These are phyloP conservation scores for Baronia brevicornis DNA, from an alignment of 2,888 invertebrate genomes.

Conservation along the genomic window DNA sequence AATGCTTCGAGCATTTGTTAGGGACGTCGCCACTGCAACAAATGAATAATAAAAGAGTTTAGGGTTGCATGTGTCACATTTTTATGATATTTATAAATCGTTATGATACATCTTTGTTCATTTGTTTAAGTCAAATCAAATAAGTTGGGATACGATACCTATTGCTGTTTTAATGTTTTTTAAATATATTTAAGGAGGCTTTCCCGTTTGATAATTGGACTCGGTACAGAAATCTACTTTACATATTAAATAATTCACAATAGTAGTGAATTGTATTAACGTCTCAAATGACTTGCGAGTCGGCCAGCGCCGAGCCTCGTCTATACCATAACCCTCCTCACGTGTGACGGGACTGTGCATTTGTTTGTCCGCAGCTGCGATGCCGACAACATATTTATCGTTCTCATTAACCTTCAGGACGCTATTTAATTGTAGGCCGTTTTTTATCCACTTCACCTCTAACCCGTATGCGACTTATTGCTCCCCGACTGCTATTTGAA, in stretches of 20 bases:
- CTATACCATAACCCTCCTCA: constrained; percentile 51
- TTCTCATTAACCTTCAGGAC: constrained; percentile 76
- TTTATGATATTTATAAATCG: no score
- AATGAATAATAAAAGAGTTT: no score
- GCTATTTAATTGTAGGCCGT: constrained; percentile 76
- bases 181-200: constrained; percentile 46
- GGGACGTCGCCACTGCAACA: constrained; percentile 14
- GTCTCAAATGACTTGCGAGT: constrained; percentile 61
- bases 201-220: constrained; percentile 31
- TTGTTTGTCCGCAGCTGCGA: constrained; percentile 72
- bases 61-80: no score
- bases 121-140: constrained; percentile 6
- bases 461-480: constrained; percentile 72
- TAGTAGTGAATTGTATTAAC: constrained; percentile 40
- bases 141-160: no score
- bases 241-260: constrained; percentile 36
- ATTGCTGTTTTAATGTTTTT: constrained; percentile 13
- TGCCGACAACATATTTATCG: constrained; percentile 76
- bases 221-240: constrained; percentile 24
- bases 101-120: constrained; percentile 3
- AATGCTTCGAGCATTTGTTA: constrained; percentile 29
- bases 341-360: constrained; percentile 63
- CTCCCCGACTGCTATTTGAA: constrained; percentile 70
- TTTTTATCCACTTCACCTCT: constrained; percentile 75
- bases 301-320: constrained; percentile 41